Evolutionary conservation across 2,113 vertebrate species (phyloP).

Genomic region (Syngnathus typhle): DNA sequence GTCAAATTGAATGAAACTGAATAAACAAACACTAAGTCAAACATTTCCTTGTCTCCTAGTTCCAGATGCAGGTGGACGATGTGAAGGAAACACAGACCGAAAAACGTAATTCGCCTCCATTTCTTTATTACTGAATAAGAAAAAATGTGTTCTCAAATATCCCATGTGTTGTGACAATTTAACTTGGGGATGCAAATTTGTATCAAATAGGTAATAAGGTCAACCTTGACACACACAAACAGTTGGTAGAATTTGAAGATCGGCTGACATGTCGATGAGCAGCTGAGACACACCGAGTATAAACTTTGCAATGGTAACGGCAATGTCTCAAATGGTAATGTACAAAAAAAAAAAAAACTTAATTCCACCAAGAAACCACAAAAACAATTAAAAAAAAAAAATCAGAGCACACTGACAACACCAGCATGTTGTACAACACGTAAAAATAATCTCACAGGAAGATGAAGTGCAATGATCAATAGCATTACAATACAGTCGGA

Average conservation of each 20-base stretch:
- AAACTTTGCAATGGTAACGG: conserved; percentile 2
- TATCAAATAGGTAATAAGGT: conserved; percentile 26
- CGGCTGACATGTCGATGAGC: conserved; percentile 2
- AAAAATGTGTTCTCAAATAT: conserved; percentile 47
- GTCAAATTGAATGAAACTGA: too few species aligned
- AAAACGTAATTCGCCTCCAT: conserved; percentile 2
- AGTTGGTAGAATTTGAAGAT: background rate
- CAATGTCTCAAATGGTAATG: conserved; percentile 26
- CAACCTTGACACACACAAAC: conserved; percentile 14
- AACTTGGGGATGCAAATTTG: conserved; percentile 5
- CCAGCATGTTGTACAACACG: conserved; percentile 30
- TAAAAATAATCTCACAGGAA: conserved; percentile 50
- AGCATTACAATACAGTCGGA: conserved; percentile 32
- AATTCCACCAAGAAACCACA: conserved; percentile 24
- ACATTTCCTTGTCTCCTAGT: background rate
- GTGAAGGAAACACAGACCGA: background rate
- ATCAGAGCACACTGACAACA: conserved; percentile 27
- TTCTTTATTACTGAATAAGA: conserved; percentile 65
- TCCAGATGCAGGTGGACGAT: too few species aligned
- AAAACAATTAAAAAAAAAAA: conserved; percentile 6
- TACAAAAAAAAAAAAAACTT: conserved; percentile 44
- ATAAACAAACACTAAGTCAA: background rate
- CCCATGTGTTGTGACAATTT: conserved; percentile 18
- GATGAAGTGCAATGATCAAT: conserved; percentile 59
- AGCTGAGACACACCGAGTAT: background rate